A percentile compares a stretch with the other conserved stretches of the same genome.
Evolutionary conservation across 2,113 vertebrate genomes (phyloP).

Genomic region (Oriolus oriolus): DNA sequence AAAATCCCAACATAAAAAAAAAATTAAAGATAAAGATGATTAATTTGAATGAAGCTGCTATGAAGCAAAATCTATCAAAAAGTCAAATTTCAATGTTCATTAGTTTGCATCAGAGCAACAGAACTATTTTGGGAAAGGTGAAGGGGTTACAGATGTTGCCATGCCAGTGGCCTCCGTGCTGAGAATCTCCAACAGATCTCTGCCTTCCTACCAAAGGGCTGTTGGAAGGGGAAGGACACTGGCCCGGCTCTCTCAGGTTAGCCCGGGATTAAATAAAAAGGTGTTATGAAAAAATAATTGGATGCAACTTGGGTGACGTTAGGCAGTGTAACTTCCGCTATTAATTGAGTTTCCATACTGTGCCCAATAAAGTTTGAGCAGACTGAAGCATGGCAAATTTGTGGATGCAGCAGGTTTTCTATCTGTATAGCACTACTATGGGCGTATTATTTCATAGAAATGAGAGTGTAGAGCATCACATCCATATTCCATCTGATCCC

Average conservation of each 20-base stretch:
- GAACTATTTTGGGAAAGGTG: neutral
- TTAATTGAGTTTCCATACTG: slow-evolving; percentile 61
- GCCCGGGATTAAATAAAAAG: slow-evolving; percentile 17
- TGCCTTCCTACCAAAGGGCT: neutral
- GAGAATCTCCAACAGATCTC: neutral
- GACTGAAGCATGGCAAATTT: slow-evolving; percentile 34
- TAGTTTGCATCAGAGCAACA: neutral
- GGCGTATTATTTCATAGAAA: neutral
- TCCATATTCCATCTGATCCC: neutral
- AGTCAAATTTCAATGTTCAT: slow-evolving; percentile 28
- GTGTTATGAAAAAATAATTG: slow-evolving; percentile 43
- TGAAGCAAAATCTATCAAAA: neutral
- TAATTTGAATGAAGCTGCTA: neutral
- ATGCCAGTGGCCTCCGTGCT: neutral
- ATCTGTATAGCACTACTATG: neutral
- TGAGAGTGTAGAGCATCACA: neutral
- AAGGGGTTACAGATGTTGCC: neutral
- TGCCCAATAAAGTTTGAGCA: slow-evolving; percentile 40
- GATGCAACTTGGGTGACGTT: slow-evolving; percentile 9
- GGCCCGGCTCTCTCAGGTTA: neutral
- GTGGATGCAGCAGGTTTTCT: slow-evolving; percentile 45
- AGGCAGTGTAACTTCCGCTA: slow-evolving; percentile 22
- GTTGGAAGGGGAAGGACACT: neutral
- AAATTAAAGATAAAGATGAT: neutral
- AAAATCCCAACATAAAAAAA: neutral